These are phyloP conservation scores for Volucella inflata DNA, from an alignment of 2,888 invertebrate species.

Conservation along the genomic window DNA sequence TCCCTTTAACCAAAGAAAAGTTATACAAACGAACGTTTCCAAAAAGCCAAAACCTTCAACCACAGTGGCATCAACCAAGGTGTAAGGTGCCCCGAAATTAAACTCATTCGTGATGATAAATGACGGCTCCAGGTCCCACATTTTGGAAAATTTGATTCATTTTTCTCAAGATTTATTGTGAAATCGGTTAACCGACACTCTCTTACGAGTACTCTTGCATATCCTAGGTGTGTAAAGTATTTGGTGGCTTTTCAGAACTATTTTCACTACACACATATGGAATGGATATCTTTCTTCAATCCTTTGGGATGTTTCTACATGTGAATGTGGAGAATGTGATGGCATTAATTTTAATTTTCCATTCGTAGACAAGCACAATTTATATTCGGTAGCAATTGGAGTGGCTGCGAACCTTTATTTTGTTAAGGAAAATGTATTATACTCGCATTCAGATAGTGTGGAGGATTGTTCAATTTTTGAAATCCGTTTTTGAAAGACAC, in stretches of 20 bases:
- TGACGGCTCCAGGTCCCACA: slow-evolving; percentile 14
- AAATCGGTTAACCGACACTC: slow-evolving; percentile 81
- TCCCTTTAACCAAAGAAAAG: background rate
- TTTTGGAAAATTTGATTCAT: slow-evolving; percentile 80
- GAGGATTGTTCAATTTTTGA: too few species aligned
- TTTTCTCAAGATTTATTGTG: slow-evolving; percentile 83
- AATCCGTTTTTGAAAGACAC: too few species aligned
- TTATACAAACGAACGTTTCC: background rate
- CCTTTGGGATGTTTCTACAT: slow-evolving; percentile 54
- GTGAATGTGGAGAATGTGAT: slow-evolving; percentile 72
- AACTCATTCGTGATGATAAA: slow-evolving; percentile 65
- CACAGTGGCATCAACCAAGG: slow-evolving; percentile 19
- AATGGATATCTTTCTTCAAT: slow-evolving; percentile 14
- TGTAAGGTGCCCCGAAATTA: slow-evolving; percentile 55
- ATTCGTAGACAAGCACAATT: slow-evolving; percentile 77
- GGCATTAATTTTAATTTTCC: slow-evolving; percentile 78
- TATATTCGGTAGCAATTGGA: slow-evolving; percentile 33
- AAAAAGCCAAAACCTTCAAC: slow-evolving; percentile 24
- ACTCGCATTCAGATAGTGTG: background rate
- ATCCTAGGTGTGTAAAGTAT: slow-evolving; percentile 66
- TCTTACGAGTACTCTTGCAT: slow-evolving; percentile 49
- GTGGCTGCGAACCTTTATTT: slow-evolving; percentile 3
- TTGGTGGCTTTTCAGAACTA: slow-evolving; percentile 66
- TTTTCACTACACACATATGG: slow-evolving; percentile 40
- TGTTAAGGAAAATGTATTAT: slow-evolving; percentile 6